These are phyloP conservation scores for Pseudomyrmex sp. DNA, from an alignment of 1,140 invertebrate species.

Conservation along the genomic window DNA sequence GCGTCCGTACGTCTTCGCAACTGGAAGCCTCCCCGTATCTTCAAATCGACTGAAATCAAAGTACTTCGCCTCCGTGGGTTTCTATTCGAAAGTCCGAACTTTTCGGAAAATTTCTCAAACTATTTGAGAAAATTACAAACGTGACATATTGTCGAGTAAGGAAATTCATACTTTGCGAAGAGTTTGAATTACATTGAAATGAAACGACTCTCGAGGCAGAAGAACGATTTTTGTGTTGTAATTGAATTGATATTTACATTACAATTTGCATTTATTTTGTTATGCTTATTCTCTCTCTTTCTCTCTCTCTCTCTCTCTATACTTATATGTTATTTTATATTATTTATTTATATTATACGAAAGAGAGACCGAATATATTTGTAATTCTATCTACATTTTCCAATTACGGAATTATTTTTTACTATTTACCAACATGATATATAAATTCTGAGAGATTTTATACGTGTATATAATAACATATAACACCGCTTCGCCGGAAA, in stretches of 20 bases:
- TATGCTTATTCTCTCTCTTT: no score
- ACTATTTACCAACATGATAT: conserved; percentile 4
- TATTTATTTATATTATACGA: no score
- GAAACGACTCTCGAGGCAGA: not conserved
- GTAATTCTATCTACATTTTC: not conserved
- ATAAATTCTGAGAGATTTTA: no score
- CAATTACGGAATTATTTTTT: conserved; percentile 26
- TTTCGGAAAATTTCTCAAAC: conserved; percentile 34
- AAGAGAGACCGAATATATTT: no score
- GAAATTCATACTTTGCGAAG: conserved; percentile 7
- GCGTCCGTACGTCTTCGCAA: conserved; percentile 33
- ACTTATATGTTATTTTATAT: no score
- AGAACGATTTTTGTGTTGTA: no score
- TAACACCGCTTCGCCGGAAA: conserved; percentile 13
- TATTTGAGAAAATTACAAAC: conserved; percentile 14
- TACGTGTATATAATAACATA: not conserved
- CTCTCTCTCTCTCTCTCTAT: no score
- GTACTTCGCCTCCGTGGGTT: conserved; percentile 14
- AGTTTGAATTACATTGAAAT: not conserved
- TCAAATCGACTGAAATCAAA: conserved; percentile 42
- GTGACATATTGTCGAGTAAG: conserved; percentile 32
- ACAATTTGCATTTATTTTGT: not conserved
- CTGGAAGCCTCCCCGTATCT: conserved; percentile 31
- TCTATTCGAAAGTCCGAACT: conserved; percentile 28
- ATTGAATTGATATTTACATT: no score